Base-by-base conservation (phyloP, 1,140 invertebrate species). In the Zeugodacus cucurbitae region DNA sequence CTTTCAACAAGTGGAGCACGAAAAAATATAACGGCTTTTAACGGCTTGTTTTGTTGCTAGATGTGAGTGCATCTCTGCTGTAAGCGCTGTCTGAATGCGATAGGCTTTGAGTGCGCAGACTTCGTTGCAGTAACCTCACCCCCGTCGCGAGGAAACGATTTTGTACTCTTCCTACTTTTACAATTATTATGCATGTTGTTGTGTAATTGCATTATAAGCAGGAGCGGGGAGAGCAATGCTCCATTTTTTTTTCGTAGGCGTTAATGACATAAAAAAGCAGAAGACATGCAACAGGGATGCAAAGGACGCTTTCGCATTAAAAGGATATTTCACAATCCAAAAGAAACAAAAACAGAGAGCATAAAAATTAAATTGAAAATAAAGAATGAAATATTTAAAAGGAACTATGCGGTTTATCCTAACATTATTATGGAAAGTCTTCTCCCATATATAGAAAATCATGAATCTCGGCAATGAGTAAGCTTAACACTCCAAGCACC, bases 1-100 rank as follows among this genome's bases (percentile, higher is more conserved):
- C 64, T 67, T 34, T 34, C 64, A 67, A 67, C 64, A 67, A 67
- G 64, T 67, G 64, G 64, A 67, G 34, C 32, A 67, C 64, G n/a
- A n/a, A 67, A 67, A 29, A 29, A 34, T 29, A 67, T 67, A 34
- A 67, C 4, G 17, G 11, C 44, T 59, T 59, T 59, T 3, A 62
- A 17, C 59, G 0, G 59, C 48, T 2, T 17, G 58, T 22, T 59
- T 20, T 26, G 5, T 59, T 59, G 8, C 58, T 1, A 22, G n/a
- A n/a, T n/a, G n/a, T n/a, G 44, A n/a, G 14, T 48, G 10, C 14
- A 11, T 10, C 4, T n/a, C 64, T 34, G 29, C 64, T 6, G 64
- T 34, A 14, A 17, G 32, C 26, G 6, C n/a, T 64, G n/a, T 64
- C 62, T 64, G 26, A 32, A 26, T 64, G 22, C 58, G 29, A 10